Percentiles rank a stretch among this genome's conserved stretches.
phyloP scores from a whole-genome alignment of 2,888 invertebrate genomes.

The Glyphotaelius pellucidus region DNA sequence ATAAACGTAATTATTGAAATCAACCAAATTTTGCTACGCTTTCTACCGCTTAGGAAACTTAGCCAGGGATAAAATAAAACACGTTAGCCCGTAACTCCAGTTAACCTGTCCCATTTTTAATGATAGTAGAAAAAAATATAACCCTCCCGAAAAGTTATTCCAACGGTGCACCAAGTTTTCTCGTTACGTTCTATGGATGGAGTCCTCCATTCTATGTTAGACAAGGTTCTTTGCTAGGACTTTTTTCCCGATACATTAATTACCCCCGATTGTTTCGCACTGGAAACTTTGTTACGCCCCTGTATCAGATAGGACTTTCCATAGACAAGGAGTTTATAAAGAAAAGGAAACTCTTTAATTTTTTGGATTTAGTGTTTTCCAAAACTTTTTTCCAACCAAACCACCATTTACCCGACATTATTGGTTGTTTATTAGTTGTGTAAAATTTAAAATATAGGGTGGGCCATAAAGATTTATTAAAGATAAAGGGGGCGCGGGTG shows the following conservation, averaged over 20 bases:
- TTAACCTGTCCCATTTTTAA: not conserved
- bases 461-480: too few relatives aligned
- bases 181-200: not conserved
- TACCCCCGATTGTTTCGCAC: conserved; percentile 38
- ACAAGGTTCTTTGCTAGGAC: conserved; percentile 5
- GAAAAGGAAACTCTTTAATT: not conserved
- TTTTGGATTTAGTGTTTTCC: too few relatives aligned
- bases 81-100: not conserved
- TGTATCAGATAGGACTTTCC: conserved; percentile 1
- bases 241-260: conserved; percentile 39
- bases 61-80: not conserved
- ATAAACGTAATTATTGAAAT: too few relatives aligned
- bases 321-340: not conserved
- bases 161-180: conserved; percentile 7
- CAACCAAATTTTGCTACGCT: too few relatives aligned
- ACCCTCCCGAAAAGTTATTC: not conserved
- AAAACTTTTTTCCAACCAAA: too few relatives aligned
- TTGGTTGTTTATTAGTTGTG: too few relatives aligned
- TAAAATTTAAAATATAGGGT: too few relatives aligned
- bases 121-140: not conserved
- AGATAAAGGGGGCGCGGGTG: too few relatives aligned
- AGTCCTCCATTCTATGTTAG: conserved; percentile 11
- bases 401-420: too few relatives aligned
- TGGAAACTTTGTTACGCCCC: conserved; percentile 33
- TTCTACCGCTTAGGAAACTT: too few relatives aligned